A percentile compares a stretch with the other conserved stretches of the same genome.
phyloP scores from a whole-genome alignment of 2,113 vertebrate genomes.

The Phainopepla nitens region DNA sequence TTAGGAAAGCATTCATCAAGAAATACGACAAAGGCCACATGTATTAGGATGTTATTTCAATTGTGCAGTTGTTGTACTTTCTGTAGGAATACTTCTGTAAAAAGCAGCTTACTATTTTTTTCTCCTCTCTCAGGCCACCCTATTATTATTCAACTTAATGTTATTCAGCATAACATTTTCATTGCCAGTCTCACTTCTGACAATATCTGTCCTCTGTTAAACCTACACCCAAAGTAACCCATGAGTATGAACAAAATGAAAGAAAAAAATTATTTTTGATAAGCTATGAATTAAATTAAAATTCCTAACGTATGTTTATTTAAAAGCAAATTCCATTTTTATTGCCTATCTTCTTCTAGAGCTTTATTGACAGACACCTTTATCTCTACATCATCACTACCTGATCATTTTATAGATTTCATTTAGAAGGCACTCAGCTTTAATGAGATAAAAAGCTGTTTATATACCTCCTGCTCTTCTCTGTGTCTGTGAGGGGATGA shows the following conservation, averaged over 20 bases:
- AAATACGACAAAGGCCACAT: neutral
- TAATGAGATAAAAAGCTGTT: neutral
- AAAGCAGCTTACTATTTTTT: neutral
- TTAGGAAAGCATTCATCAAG: neutral
- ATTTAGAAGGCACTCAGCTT: neutral
- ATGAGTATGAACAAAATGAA: neutral
- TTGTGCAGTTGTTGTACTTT: neutral
- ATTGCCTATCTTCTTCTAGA: neutral
- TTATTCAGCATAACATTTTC: neutral
- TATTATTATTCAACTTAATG: neutral
- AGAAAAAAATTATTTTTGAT: neutral
- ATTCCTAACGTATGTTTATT: neutral
- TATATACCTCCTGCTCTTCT: neutral
- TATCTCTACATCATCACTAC: neutral
- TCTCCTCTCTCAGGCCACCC: neutral
- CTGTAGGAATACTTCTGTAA: neutral
- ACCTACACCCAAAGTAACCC: neutral
- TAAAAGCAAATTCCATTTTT: neutral
- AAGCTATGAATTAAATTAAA: neutral
- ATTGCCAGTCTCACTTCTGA: neutral
- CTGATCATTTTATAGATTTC: neutral
- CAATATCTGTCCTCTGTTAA: neutral
- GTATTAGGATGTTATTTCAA: neutral
- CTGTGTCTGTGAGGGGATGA: neutral
- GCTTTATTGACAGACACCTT: neutral